phyloP scores from a whole-genome alignment of 2,888 invertebrate genomes.

The Hoplodrina blanda region DNA sequence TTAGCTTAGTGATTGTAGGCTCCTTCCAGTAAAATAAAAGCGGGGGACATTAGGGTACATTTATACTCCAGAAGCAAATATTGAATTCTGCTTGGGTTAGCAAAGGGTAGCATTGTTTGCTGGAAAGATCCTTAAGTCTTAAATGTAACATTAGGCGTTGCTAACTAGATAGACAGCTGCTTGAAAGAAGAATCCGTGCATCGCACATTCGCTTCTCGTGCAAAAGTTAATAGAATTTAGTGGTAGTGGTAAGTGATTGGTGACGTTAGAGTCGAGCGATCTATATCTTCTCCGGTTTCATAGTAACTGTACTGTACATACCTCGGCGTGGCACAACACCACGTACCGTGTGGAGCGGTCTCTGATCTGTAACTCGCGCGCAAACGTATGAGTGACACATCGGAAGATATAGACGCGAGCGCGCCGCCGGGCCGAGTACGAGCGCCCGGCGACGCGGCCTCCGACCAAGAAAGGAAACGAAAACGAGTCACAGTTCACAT shows the following conservation, averaged over 20 bases:
- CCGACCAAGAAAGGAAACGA: slow-evolving; percentile 90
- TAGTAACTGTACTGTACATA: slow-evolving; percentile 70
- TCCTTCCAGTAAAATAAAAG: slow-evolving; percentile 83
- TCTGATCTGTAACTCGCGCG: slow-evolving; percentile 71
- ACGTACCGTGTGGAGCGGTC: slow-evolving; percentile 67
- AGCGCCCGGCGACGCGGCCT: slow-evolving; percentile 81
- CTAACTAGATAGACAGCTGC: slow-evolving; percentile 90
- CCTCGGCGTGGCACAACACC: slow-evolving; percentile 69
- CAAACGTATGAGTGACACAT: slow-evolving; percentile 65
- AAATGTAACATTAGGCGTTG: slow-evolving; percentile 88
- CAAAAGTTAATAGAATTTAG: slow-evolving; percentile 87
- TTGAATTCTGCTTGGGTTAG: slow-evolving; percentile 39
- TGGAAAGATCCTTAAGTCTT: slow-evolving; percentile 84
- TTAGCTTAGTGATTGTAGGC: slow-evolving; percentile 83
- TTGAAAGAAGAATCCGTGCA: slow-evolving; percentile 90
- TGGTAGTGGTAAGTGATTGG: slow-evolving; percentile 86
- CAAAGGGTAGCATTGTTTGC: slow-evolving; percentile 65
- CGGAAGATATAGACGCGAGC: slow-evolving; percentile 88
- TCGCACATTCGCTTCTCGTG: slow-evolving; percentile 90
- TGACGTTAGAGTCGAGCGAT: slow-evolving; percentile 85
- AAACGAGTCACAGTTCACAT: slow-evolving; percentile 91
- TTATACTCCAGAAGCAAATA: slow-evolving; percentile 36
- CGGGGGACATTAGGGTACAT: slow-evolving; percentile 33
- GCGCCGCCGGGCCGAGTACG: slow-evolving; percentile 80
- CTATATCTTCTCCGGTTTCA: slow-evolving; percentile 85